Evolutionary conservation across 1,140 invertebrate species (phyloP).

Genomic region (Anastatus disparis): DNA sequence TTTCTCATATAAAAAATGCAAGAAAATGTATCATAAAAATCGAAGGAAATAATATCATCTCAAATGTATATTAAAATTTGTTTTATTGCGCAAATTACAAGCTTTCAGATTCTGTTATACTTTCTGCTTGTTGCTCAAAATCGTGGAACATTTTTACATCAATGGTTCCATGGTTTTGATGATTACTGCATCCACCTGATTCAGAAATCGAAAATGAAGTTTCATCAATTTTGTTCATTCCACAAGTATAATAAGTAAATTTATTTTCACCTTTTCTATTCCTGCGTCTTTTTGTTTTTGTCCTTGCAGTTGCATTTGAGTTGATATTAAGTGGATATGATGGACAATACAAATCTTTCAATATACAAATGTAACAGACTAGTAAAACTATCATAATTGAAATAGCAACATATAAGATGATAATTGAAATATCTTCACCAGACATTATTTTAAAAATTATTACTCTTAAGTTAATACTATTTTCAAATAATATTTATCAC

Average conservation of each 20-base stretch:
- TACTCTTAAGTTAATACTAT: too few relatives aligned
- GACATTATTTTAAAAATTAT: too few relatives aligned
- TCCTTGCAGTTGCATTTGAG: background rate
- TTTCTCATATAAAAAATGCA: too few relatives aligned
- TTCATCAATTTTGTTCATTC: background rate
- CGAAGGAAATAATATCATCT: too few relatives aligned
- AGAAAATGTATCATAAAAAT: too few relatives aligned
- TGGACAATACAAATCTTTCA: slow-evolving; percentile 54
- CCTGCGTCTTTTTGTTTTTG: background rate
- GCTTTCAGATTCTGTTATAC: slow-evolving; percentile 58
- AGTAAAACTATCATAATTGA: slow-evolving; percentile 51
- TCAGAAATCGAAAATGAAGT: too few relatives aligned
- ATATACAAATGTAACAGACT: slow-evolving; percentile 54
- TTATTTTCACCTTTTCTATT: slow-evolving; percentile 3
- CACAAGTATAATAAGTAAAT: background rate
- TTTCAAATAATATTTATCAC: too few relatives aligned
- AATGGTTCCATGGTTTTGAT: slow-evolving; percentile 6
- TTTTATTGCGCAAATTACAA: too few relatives aligned
- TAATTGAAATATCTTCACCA: too few relatives aligned
- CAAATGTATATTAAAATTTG: too few relatives aligned
- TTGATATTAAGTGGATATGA: slow-evolving; percentile 17
- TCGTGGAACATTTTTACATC: slow-evolving; percentile 53
- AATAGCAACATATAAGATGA: too few relatives aligned
- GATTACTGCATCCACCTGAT: background rate
- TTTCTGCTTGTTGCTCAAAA: slow-evolving; percentile 53